These are phyloP conservation scores for Ariopsis seemanni DNA, from an alignment of 2,113 vertebrate species.

Conservation along the genomic window DNA sequence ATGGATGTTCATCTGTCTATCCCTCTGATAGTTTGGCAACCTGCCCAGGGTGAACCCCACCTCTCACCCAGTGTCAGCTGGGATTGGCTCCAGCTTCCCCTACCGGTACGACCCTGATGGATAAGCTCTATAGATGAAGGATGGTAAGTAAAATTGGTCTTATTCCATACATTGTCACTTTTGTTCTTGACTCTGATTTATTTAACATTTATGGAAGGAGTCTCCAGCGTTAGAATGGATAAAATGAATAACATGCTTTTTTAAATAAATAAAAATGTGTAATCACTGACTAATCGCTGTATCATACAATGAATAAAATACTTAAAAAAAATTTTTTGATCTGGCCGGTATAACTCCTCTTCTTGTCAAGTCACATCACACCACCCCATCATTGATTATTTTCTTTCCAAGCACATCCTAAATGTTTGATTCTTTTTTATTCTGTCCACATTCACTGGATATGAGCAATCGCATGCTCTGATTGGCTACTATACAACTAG, in stretches of 20 bases:
- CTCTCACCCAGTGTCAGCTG: too few species aligned
- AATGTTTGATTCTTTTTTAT: not conserved
- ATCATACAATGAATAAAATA: not conserved
- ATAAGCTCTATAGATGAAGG: too few species aligned
- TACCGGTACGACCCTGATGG: too few species aligned
- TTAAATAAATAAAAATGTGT: not conserved
- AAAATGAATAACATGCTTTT: not conserved
- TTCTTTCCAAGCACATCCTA: not conserved
- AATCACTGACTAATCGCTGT: not conserved
- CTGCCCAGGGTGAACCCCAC: too few species aligned
- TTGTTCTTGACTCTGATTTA: not conserved
- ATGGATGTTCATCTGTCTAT: too few species aligned
- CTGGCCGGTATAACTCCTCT: not conserved
- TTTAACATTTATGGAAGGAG: not conserved
- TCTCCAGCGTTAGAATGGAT: not conserved
- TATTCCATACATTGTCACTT: not conserved
- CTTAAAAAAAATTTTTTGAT: not conserved
- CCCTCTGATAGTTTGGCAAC: too few species aligned
- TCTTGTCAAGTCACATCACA: not conserved
- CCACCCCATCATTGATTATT: not conserved
- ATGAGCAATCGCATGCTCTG: too few species aligned
- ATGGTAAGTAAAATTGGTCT: too few species aligned
- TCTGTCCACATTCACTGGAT: too few species aligned
- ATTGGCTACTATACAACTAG: too few species aligned
- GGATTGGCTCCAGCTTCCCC: too few species aligned